Base-by-base conservation (phyloP, 2,113 vertebrate species). In the Ammodytes dubius region DNA sequence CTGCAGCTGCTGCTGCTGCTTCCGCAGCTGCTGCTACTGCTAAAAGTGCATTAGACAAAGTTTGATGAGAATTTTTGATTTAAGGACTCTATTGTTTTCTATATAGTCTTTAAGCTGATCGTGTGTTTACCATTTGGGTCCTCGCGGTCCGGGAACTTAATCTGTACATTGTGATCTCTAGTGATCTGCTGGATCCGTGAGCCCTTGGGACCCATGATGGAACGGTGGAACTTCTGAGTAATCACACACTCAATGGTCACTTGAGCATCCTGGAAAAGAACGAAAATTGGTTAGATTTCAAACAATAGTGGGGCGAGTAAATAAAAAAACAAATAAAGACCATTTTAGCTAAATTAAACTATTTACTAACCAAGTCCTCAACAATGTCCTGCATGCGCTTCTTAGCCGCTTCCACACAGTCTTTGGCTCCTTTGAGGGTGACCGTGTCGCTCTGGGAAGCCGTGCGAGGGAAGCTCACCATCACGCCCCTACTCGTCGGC, bases 171-270 rank as follows among this genome's bases (percentile, higher is more conserved):
- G 50, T 97, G 96, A 90, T 99, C 98, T 58, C 97, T 95, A 35
- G 98, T 99, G 84, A 99, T 99, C 95, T 98, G 97, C 94, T 99
- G 98, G 89, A 99, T 99, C 2, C 96, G 92, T 70, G 97, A 97
- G 58, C 98, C 98, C 88, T 99, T 99, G 7, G 97, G 98, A 74
- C 98, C 98, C 98, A 99, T 99, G 83, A 99, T 97, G 12, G 97
- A 97, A 7, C 98, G 97, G 77, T 99, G 98, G 91, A 96, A 99
- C 88, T 95, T 97, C 84, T 99, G 98, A 83, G 95, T 65, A 69
- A 99, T 99, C 89, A 97, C 94, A 74, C 98, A 99, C 79, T 99
- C 98, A 5, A 98, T 89, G 52, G 95, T 98, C 89, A 99, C 97
- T 90, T 99, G 98, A 70, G 98, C 98, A 86, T 99, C 98, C 98